A percentile compares a stretch with the other conserved stretches of the same genome.
Conservation (phyloP, 2,888 invertebrate genomes). For the Agapetus fuscipes region DNA sequence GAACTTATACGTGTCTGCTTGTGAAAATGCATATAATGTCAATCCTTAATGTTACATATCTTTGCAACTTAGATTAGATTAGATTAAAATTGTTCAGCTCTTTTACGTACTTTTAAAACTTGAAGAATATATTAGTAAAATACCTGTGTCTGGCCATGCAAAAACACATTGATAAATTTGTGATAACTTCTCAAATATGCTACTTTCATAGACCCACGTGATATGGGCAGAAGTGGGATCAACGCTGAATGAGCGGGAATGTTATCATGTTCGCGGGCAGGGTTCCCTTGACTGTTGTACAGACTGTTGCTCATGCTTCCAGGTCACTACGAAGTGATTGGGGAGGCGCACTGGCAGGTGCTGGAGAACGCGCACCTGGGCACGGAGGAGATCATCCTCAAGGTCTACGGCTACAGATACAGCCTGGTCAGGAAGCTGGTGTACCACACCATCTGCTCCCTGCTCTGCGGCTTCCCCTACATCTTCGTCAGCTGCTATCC, state of each 20-base stretch:
- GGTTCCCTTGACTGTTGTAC: slow-evolving; percentile 1
- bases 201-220: too few relatives aligned
- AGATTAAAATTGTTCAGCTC: background rate
- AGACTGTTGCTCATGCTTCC: slow-evolving; percentile 21
- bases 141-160: background rate
- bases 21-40: too few relatives aligned
- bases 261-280: slow-evolving; percentile 5
- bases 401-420: slow-evolving; percentile 44
- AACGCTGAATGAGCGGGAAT: too few relatives aligned
- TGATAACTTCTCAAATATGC: too few relatives aligned
- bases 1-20: too few relatives aligned
- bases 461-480: slow-evolving; percentile 47
- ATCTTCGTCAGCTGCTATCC: slow-evolving; percentile 48
- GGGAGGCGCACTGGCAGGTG: slow-evolving; percentile 43
- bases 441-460: slow-evolving; percentile 41
- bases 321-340: slow-evolving; percentile 49
- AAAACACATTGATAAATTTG: background rate
- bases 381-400: slow-evolving; percentile 38
- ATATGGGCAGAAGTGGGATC: too few relatives aligned
- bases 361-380: slow-evolving; percentile 36
- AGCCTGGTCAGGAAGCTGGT: slow-evolving; percentile 35
- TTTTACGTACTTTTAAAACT: background rate
- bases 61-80: too few relatives aligned
- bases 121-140: background rate
- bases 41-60: too few relatives aligned